Evolutionary conservation across 2,797 vertebrate species (phyloP), one percentile per base, ranked within the genome.

Genomic region (Sebastes vulpes): DNA sequence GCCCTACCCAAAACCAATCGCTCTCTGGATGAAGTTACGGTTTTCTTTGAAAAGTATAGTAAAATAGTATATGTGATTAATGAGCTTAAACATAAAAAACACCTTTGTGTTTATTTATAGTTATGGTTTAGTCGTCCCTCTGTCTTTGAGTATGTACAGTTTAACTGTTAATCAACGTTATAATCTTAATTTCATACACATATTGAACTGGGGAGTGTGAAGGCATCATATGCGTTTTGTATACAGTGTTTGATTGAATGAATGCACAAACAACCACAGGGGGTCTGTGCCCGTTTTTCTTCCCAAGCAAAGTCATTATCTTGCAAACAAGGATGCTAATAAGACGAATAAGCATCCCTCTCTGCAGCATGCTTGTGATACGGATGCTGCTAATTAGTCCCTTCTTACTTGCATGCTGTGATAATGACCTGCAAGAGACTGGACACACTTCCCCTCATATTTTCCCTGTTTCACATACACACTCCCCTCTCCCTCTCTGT

Each of bases 321-420:
- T 63, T 29, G 28, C 14, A 74, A 29, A 72, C 69, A 54, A 46
- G 63, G 65, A 75, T 54, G 63, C 64, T 82, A 89, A 88, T 81
- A 72, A 78, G 80, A 88, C 0, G 1, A 70, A 89, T 67, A 80
- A 71, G 59, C 59, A 20, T 75, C 81, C 66, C 54, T 69, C 70
- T 67, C 83, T 64, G 48, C 77, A 65, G 77, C 60, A 21, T 0
- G 23, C 68, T 26, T 71, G 58, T 86, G 67, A 84, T 81, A 69
- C 58, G 42, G 75, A 75, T 56, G 59, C 78, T 66, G 68, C 72
- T 91, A 93, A 94, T 95, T 92, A 90, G 84, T 68, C 65, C 64
- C 83, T 64, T 53, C 53, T 90, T 81, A 78, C 80, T 77, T 0
- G 10, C 74, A 59, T 23, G 23, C 79, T 75, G 86, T 61, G 83